Conservation (phyloP, 1,140 invertebrate genomes). For the Bilobella aurantiaca region DNA sequence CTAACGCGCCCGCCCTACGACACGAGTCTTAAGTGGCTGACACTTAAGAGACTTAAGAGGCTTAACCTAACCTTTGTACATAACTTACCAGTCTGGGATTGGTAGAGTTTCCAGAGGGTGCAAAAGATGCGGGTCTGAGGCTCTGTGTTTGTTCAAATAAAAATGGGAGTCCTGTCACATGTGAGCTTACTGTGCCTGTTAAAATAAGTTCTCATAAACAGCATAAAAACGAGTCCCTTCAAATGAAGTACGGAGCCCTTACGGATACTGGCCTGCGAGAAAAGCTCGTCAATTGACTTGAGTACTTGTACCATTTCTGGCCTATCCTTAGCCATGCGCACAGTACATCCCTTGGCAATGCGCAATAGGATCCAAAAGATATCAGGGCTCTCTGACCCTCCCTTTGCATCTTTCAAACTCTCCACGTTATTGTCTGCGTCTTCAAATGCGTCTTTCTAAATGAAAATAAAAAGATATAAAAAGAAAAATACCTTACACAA, state of each 20-base stretch:
- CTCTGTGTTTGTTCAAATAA: constrained; percentile 26
- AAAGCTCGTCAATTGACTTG: constrained; percentile 39
- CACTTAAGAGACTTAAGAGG: no score
- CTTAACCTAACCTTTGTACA: neutral
- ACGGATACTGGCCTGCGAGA: constrained; percentile 27
- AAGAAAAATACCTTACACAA: no score
- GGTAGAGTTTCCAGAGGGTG: constrained; percentile 18
- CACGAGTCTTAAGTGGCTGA: no score
- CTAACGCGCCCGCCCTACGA: no score
- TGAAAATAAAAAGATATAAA: no score
- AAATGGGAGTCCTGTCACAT: constrained; percentile 31
- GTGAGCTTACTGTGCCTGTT: constrained; percentile 31
- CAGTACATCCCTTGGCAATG: constrained; percentile 51
- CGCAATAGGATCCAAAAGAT: constrained; percentile 48
- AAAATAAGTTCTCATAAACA: no score
- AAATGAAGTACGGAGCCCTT: constrained; percentile 5
- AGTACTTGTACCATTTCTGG: constrained; percentile 55
- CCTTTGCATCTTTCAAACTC: constrained; percentile 46
- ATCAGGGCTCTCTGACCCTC: constrained; percentile 42
- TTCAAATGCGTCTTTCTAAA: constrained; percentile 54
- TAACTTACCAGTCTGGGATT: constrained; percentile 25
- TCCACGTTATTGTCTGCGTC: constrained; percentile 41
- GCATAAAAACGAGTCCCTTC: neutral
- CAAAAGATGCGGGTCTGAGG: constrained; percentile 22
- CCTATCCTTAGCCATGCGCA: constrained; percentile 46